These are phyloP conservation scores for Pagrus major DNA, from an alignment of 2,113 vertebrate genomes.

Conservation along the genomic window DNA sequence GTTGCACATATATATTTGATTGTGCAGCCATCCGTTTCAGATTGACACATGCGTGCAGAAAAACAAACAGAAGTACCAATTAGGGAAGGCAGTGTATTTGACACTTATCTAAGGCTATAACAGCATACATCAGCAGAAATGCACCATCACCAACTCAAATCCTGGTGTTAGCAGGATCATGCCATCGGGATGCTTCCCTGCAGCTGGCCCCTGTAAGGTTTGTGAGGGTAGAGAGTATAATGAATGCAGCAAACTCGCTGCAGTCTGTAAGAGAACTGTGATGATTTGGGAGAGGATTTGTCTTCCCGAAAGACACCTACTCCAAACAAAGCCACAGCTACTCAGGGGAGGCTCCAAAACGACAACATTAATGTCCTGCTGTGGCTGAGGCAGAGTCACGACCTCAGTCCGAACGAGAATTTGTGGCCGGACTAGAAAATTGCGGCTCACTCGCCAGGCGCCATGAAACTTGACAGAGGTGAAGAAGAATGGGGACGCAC, in stretches of 20 bases:
- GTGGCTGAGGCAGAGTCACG: slow-evolving; percentile 13
- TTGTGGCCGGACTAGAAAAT: slow-evolving; percentile 16
- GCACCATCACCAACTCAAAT: background rate
- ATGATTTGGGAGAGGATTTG: background rate
- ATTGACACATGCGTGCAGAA: background rate
- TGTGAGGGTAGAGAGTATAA: background rate
- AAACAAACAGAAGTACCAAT: background rate
- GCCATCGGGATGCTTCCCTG: slow-evolving; percentile 1
- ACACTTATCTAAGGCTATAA: background rate
- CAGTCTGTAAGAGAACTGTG: background rate
- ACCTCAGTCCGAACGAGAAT: slow-evolving; percentile 11
- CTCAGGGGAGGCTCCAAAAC: background rate
- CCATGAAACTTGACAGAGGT: slow-evolving; percentile 3
- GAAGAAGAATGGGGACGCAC: background rate
- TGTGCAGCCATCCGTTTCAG: background rate
- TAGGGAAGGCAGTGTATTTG: background rate
- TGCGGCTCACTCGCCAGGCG: background rate
- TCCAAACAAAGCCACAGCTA: slow-evolving; percentile 9
- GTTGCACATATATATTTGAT: background rate
- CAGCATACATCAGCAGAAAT: slow-evolving; percentile 4
- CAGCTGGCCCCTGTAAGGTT: background rate
- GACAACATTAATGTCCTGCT: slow-evolving; percentile 10
- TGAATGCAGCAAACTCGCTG: slow-evolving; percentile 5
- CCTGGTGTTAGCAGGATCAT: background rate
- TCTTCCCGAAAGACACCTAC: slow-evolving; percentile 12